A percentile compares a stretch with the other conserved stretches of the same genome.
phyloP scores from a whole-genome alignment of 2,113 vertebrate species.

The Neogale vison region DNA sequence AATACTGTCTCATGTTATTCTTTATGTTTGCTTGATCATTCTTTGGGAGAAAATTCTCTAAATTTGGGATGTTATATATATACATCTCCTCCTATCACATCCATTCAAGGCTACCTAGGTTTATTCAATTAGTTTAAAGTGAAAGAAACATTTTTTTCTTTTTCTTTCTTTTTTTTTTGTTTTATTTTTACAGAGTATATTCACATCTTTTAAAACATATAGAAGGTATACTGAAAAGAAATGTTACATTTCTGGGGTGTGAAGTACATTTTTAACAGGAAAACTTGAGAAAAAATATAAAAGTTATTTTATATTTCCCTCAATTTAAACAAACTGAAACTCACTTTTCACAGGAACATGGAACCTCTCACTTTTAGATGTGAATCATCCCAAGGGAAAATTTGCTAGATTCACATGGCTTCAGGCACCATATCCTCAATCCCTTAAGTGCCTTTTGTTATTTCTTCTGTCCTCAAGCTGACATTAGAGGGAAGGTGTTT shows the following conservation, averaged over 20 bases:
- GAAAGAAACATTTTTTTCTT: not conserved
- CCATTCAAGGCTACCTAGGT: not conserved
- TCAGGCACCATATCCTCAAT: constrained; percentile 35
- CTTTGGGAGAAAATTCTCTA: constrained; percentile 53
- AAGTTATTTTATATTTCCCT: constrained; percentile 38
- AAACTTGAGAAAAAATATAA: constrained; percentile 35
- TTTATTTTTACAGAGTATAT: not conserved
- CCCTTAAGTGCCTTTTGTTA: not conserved
- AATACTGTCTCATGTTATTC: constrained; percentile 74
- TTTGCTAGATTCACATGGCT: not conserved
- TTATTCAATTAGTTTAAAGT: not conserved
- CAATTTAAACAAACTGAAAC: constrained; percentile 33
- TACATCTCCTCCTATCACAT: not conserved
- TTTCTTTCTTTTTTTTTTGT: too few relatives aligned
- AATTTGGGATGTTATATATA: not conserved
- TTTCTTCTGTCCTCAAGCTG: constrained; percentile 41
- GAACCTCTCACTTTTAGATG: constrained; percentile 53
- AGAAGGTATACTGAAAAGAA: not conserved
- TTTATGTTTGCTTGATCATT: constrained; percentile 71
- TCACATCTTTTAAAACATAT: constrained; percentile 1
- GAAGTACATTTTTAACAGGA: constrained; percentile 25
- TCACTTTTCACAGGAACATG: constrained; percentile 54
- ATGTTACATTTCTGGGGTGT: not conserved
- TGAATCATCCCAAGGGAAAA: constrained; percentile 54
- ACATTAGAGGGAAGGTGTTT: constrained; percentile 1